phyloP scores from a whole-genome alignment of 1,140 invertebrate species.

The Cephus cinctus region DNA sequence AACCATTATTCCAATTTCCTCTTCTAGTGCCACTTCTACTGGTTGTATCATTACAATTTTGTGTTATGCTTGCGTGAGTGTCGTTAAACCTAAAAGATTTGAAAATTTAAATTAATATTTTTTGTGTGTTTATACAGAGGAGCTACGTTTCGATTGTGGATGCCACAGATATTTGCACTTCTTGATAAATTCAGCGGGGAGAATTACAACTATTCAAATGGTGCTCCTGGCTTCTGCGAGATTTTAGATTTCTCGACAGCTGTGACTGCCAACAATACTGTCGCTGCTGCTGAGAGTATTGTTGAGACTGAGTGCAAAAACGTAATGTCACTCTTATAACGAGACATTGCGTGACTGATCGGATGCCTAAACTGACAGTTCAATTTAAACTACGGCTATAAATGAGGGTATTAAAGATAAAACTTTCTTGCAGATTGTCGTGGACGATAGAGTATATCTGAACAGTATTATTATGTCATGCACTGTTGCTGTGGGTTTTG shows the following conservation, averaged over 20 bases:
- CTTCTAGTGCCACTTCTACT: slow-evolving; percentile 46
- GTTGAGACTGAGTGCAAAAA: not conserved
- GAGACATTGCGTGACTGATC: too few species aligned
- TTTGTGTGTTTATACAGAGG: slow-evolving; percentile 53
- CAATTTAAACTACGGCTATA: not conserved
- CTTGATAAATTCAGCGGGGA: slow-evolving; percentile 35
- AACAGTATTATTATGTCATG: slow-evolving; percentile 30
- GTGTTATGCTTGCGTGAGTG: slow-evolving; percentile 55
- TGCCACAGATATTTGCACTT: slow-evolving; percentile 64
- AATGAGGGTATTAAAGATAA: not conserved
- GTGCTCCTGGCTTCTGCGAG: slow-evolving; percentile 34
- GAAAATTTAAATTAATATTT: slow-evolving; percentile 22
- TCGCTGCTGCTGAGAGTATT: not conserved
- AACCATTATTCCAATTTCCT: slow-evolving; percentile 48
- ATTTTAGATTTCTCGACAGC: slow-evolving; percentile 33
- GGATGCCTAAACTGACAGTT: too few species aligned
- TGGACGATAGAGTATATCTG: slow-evolving; percentile 28
- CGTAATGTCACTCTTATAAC: too few species aligned
- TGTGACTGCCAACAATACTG: not conserved
- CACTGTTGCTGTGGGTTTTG: slow-evolving; percentile 20
- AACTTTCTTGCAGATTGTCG: slow-evolving; percentile 22
- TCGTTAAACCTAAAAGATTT: not conserved
- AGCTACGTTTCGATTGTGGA: slow-evolving; percentile 57
- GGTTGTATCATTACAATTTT: slow-evolving; percentile 48
- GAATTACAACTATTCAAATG: slow-evolving; percentile 7